These are phyloP conservation scores for Watsonalla binaria DNA, from an alignment of 2,888 invertebrate genomes.

Conservation along the genomic window DNA sequence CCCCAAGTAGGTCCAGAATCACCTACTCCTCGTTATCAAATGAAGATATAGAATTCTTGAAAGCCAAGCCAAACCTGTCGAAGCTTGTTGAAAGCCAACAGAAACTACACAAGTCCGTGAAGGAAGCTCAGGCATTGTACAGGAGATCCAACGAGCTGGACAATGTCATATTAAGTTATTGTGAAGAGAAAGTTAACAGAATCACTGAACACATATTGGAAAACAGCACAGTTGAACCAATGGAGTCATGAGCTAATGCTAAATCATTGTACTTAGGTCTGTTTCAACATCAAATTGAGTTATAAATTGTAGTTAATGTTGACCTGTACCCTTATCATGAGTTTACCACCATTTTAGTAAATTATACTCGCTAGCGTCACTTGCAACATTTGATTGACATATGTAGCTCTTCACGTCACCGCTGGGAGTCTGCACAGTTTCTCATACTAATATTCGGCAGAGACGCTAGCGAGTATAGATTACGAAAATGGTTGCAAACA, in stretches of 20 bases:
- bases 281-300: no score
- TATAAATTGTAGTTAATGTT: no score
- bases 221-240: slow-evolving; percentile 50
- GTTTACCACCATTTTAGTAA: no score
- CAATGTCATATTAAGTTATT: slow-evolving; percentile 41
- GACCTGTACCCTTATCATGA: no score
- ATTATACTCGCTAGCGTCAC: no score
- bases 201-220: slow-evolving; percentile 60
- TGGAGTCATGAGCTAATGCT: slow-evolving; percentile 15
- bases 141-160: slow-evolving; percentile 47
- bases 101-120: slow-evolving; percentile 51
- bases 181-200: slow-evolving; percentile 46
- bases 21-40: slow-evolving; percentile 56
- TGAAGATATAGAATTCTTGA: slow-evolving; percentile 67
- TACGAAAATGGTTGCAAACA: no score
- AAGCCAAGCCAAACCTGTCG: slow-evolving; percentile 55
- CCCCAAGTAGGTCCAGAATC: slow-evolving; percentile 46
- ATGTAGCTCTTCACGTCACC: no score
- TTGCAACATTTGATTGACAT: no score
- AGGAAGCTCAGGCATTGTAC: slow-evolving; percentile 42
- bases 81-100: slow-evolving; percentile 55
- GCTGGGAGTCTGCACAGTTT: no score
- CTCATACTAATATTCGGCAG: no score
- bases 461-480: no score
- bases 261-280: not conserved